These are phyloP conservation scores for Myopa tessellatipennis DNA, from an alignment of 2,888 invertebrate species.

Conservation along the genomic window DNA sequence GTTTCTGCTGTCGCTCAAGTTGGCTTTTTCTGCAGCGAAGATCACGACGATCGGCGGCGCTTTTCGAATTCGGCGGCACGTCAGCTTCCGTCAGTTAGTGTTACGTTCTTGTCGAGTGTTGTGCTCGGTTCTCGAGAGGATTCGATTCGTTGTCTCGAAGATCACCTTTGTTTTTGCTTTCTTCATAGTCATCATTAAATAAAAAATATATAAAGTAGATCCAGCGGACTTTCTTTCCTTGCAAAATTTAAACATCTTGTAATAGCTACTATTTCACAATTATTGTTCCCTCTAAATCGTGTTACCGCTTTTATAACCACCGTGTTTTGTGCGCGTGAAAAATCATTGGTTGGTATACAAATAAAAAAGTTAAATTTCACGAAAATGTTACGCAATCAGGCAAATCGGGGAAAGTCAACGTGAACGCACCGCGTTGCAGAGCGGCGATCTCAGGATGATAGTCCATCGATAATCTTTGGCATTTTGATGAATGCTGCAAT, in stretches of 20 bases:
- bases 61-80: conserved; percentile 29
- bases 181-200: conserved; percentile 37
- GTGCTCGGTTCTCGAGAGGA: conserved; percentile 66
- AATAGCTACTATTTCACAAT: too few species aligned
- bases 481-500: not conserved
- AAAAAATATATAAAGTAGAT: not conserved
- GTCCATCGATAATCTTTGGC: too few species aligned
- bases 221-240: not conserved
- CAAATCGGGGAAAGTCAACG: not conserved
- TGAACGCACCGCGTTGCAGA: conserved; percentile 3
- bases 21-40: not conserved
- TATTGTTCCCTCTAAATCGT: conserved; percentile 27
- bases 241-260: too few species aligned
- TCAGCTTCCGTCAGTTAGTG: conserved; percentile 61
- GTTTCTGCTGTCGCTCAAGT: conserved; percentile 7
- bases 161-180: conserved; percentile 48
- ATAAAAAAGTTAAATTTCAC: conserved; percentile 3
- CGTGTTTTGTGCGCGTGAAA: conserved; percentile 39
- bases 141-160: conserved; percentile 60
- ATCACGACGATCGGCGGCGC: not conserved
- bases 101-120: conserved; percentile 69
- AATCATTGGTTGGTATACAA: conserved; percentile 28
- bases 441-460: too few species aligned
- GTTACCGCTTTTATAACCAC: not conserved
- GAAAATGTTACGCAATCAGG: conserved; percentile 33